A percentile compares a stretch with the other conserved stretches of the same genome.
These are phyloP conservation scores for Coracias cyanogaster DNA, from an alignment of 2,797 vertebrate species.

Conservation along the genomic window DNA sequence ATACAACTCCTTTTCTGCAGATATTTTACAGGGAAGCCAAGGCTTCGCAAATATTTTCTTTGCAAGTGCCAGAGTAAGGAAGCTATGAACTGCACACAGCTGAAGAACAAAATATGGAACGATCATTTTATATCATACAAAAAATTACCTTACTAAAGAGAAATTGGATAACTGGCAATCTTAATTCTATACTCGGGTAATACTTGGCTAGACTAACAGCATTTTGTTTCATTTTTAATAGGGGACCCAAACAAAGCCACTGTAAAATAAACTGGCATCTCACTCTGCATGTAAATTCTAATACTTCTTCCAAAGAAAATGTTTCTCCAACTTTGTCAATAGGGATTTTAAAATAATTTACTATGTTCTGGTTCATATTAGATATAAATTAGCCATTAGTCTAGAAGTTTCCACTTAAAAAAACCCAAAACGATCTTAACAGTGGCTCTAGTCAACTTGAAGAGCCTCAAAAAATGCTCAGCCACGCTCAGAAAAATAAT, in stretches of 20 bases:
- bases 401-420: neutral
- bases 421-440: neutral
- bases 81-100: conserved; percentile 8
- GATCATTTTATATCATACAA: neutral
- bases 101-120: neutral
- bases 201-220: neutral
- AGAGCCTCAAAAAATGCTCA: neutral
- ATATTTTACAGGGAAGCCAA: conserved; percentile 35
- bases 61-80: conserved; percentile 1
- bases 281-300: neutral
- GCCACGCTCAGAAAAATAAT: neutral
- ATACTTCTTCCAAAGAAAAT: neutral
- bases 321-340: neutral
- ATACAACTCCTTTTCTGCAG: neutral
- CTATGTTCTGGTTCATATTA: neutral
- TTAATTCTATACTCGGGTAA: neutral
- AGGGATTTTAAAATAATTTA: neutral
- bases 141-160: neutral
- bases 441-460: neutral
- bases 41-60: conserved; percentile 51
- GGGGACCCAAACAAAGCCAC: neutral
- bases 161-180: neutral
- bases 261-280: neutral
- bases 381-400: neutral
- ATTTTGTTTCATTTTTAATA: neutral